phyloP scores from a whole-genome alignment of 2,113 vertebrate species.

The Sander lucioperca region DNA sequence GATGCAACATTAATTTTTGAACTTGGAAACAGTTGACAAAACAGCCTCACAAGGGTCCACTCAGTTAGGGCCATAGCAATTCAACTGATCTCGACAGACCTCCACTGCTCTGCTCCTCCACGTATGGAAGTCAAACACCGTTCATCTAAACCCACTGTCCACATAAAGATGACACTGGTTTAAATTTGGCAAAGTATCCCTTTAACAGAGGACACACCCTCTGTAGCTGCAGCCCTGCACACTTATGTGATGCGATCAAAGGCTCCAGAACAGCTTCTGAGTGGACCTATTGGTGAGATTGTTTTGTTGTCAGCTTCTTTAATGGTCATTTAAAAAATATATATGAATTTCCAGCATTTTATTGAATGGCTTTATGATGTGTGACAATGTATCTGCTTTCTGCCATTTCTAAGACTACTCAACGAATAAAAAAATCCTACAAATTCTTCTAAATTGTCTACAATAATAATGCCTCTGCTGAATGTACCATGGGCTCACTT shows the following conservation, averaged over 20 bases:
- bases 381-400: neutral
- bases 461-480: neutral
- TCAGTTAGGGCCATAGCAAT: neutral
- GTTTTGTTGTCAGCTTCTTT: slow-evolving; percentile 2
- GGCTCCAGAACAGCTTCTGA: neutral
- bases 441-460: neutral
- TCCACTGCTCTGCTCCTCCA: too few species aligned
- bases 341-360: neutral
- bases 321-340: neutral
- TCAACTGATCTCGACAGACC: too few species aligned
- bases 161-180: too few species aligned
- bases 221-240: too few species aligned
- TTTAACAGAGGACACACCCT: too few species aligned
- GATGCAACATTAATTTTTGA: neutral
- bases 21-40: neutral
- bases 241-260: neutral
- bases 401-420: neutral
- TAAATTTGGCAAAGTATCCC: too few species aligned
- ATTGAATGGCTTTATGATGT: neutral
- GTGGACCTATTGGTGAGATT: neutral
- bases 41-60: neutral
- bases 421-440: slow-evolving; percentile 27
- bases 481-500: neutral
- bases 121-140: too few species aligned
- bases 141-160: too few species aligned